phyloP scores from a whole-genome alignment of 2,888 invertebrate genomes.

The Dynastes maya region DNA sequence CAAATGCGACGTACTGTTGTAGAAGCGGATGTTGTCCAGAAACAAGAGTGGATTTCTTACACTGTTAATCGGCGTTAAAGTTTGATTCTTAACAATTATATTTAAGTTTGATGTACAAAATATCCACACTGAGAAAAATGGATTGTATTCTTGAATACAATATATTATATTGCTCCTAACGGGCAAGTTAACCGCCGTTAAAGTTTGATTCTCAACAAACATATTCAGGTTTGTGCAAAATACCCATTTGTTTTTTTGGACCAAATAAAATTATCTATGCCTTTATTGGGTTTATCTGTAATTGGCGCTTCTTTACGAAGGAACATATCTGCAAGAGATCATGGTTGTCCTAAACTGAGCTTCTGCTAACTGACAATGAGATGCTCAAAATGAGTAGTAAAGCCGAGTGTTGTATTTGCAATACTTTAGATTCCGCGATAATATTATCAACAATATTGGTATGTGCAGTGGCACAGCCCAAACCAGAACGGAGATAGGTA shows the following conservation, averaged over 20 bases:
- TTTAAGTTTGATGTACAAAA: no score
- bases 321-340: constrained; percentile 2
- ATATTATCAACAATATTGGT: no score
- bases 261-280: neutral
- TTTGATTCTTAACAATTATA: neutral
- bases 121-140: no score
- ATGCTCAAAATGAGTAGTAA: neutral
- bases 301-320: neutral
- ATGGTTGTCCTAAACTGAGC: neutral
- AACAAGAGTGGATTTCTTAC: neutral
- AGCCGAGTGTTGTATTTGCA: neutral
- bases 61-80: neutral
- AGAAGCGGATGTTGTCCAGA: neutral
- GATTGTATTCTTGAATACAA: no score
- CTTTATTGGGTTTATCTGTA: neutral
- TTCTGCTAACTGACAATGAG: no score
- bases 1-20: neutral
- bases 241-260: neutral
- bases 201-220: neutral
- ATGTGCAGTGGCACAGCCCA: neutral
- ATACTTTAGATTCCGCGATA: neutral
- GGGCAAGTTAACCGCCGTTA: neutral
- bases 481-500: neutral
- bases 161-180: no score
- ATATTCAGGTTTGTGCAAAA: neutral